Conservation (phyloP, 2,888 invertebrate species). For the Agrotis segetum region DNA sequence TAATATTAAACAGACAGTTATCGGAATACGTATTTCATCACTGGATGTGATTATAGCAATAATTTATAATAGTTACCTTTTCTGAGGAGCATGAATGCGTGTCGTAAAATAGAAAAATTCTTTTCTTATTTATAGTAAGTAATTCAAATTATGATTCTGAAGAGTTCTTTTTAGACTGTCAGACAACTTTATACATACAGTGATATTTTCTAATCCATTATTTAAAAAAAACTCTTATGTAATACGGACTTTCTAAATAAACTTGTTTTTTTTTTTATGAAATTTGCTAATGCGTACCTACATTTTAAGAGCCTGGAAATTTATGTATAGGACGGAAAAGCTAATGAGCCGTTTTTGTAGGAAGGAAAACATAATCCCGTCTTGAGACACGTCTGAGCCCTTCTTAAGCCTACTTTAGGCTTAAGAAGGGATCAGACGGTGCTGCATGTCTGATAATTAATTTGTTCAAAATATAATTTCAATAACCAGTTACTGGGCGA, state of each 20-base stretch:
- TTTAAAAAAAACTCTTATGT: no score
- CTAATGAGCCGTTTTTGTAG: slow-evolving; percentile 24
- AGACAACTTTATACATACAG: background rate
- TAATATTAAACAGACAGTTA: slow-evolving; percentile 43
- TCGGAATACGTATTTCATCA: slow-evolving; percentile 17
- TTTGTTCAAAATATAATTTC: background rate
- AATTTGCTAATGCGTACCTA: background rate
- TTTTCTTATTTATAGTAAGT: no score
- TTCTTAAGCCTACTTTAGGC: background rate
- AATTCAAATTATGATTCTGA: no score
- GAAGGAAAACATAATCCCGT: slow-evolving; percentile 22
- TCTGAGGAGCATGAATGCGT: no score
- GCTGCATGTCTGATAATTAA: background rate
- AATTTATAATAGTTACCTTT: no score
- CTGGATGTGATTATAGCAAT: no score
- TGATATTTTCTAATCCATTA: background rate
- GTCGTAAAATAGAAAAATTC: no score
- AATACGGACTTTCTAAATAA: no score
- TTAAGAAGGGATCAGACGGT: slow-evolving; percentile 13
- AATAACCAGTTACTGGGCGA: background rate
- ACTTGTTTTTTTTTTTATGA: background rate
- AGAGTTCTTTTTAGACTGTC: no score
- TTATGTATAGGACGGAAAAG: background rate
- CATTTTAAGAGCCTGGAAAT: background rate
- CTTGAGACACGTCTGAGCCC: background rate